A percentile compares a stretch with the other conserved stretches of the same genome.
Evolutionary conservation across 2,797 vertebrate genomes (phyloP).

Genomic region (Peromyscus attwateri): DNA sequence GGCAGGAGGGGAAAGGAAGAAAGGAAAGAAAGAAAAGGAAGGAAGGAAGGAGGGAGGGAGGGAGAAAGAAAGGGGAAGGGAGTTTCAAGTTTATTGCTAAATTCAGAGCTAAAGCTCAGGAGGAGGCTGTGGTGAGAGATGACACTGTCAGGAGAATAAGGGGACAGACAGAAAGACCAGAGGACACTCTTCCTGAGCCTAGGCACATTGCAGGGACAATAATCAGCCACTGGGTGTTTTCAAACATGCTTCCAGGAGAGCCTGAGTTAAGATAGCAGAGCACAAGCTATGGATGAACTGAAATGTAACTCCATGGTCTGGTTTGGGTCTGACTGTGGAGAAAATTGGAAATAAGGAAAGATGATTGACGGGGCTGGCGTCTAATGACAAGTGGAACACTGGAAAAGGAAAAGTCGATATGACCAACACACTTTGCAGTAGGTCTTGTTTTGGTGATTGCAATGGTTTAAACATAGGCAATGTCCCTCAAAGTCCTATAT

Average conservation of each 20-base stretch:
- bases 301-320: rapidly evolving
- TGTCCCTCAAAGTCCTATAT: neutral
- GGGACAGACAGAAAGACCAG: neutral
- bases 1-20: neutral
- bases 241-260: rapidly evolving
- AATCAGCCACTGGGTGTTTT: neutral
- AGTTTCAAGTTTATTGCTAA: neutral
- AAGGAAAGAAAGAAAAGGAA: neutral
- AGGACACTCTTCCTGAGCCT: neutral
- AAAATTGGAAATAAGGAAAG: neutral
- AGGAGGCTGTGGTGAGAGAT: rapidly evolving
- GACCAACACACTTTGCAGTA: neutral
- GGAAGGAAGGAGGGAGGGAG: neutral
- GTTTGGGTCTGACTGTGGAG: neutral
- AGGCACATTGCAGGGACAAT: too few relatives aligned
- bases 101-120: neutral
- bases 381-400: too few relatives aligned
- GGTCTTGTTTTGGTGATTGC: neutral
- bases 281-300: rapidly evolving
- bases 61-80: too few relatives aligned
- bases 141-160: neutral
- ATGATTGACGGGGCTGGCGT: rapidly evolving
- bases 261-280: neutral
- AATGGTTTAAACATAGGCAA: neutral
- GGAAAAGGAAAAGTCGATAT: too few relatives aligned